Evolutionary conservation across 2,797 vertebrate species (phyloP), one percentile per base, ranked within the genome.

Genomic region (Eurystomus glaucurus): DNA sequence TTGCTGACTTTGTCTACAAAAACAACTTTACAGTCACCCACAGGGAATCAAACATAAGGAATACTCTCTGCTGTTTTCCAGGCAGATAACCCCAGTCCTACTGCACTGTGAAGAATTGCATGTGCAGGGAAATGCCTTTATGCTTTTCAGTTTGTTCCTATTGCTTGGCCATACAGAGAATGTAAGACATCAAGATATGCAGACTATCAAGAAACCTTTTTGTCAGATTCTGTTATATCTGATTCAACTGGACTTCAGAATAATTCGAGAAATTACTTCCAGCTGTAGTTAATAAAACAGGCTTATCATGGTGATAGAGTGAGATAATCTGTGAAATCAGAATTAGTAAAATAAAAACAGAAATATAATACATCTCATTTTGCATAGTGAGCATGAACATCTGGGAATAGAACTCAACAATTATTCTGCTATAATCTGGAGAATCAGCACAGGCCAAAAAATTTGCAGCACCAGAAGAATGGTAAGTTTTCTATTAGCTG

Each of bases 1-100:
- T 96, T 99, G 98, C 81, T 98, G 98, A 95, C 99, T 99, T 92
- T 98, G 98, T 89, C 99, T 99, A 95, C 7, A 76, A 90, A 55
- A 96, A 84, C 80, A 92, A 96, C 37, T 21, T 88, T 76, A 80
- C 14, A 93, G 74, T 86, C 75, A 96, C 3, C 7, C 48, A 80
- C 7, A 50, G 28, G 9, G n/a, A 88, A 85, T 65, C 25, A 84
- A 75, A 77, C 19, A 48, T 16, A 61, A 85, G 9, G 5, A 89
- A 76, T 28, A 58, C 4, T 6, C 2, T 81, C 84, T 52, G 6
- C 8, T 66, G 15, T 45, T 88, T 94, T 57, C 39, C 46, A 96
- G 65, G 37, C 9, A 46, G 14, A 55, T 8, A 28, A 0, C 6
- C 37, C 7, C 19, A 37, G 39, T 58, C 31, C 12, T 37, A 82